These are phyloP conservation scores for Semnornis frantzii DNA, from an alignment of 2,113 vertebrate species.

Conservation along the genomic window DNA sequence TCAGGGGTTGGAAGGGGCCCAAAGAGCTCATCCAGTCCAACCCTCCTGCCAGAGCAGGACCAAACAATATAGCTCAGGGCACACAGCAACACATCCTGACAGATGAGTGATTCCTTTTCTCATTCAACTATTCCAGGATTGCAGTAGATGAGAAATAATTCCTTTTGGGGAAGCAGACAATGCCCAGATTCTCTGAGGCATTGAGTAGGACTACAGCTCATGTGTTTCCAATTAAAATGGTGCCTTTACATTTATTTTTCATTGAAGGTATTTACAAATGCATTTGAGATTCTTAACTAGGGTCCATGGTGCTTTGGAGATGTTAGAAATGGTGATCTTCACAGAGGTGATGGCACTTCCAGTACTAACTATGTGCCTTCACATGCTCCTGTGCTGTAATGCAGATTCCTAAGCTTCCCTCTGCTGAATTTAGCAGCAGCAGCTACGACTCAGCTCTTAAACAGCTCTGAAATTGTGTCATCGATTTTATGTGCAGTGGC, in stretches of 20 bases:
- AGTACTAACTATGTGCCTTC: not conserved
- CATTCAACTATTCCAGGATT: not conserved
- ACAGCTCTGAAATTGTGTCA: not conserved
- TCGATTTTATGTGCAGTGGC: not conserved
- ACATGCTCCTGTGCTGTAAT: not conserved
- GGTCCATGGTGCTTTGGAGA: not conserved
- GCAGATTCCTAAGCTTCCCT: not conserved
- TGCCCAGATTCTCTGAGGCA: not conserved
- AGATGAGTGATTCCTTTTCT: not conserved
- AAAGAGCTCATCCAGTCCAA: no score
- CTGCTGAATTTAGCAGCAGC: not conserved
- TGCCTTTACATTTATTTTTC: not conserved
- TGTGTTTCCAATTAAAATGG: not conserved
- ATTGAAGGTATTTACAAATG: not conserved
- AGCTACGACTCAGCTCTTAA: not conserved
- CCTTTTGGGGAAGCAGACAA: not conserved
- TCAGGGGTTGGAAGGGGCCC: no score
- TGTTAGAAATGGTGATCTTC: not conserved
- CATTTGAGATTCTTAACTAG: not conserved
- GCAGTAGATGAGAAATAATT: not conserved
- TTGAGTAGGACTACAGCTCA: accelerated
- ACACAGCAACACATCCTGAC: no score
- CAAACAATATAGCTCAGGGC: no score
- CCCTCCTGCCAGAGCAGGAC: no score
- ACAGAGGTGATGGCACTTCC: not conserved